A percentile compares a stretch with the other conserved stretches of the same genome.
Conservation (phyloP, 1,140 invertebrate species). For the Drosophila ficusphila region DNA sequence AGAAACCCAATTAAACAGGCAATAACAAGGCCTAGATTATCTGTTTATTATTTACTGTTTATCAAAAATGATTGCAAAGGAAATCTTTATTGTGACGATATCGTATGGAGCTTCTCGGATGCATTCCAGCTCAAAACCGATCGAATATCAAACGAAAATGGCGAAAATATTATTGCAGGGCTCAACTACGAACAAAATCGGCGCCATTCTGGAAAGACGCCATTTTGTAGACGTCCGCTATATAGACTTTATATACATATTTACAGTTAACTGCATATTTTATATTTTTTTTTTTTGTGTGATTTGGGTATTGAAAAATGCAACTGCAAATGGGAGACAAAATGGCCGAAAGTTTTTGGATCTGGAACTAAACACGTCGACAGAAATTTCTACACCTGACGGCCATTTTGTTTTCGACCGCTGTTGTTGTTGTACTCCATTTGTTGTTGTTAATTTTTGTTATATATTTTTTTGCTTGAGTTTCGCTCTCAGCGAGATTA, state of each 20-base stretch:
- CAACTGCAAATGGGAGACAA: conserved; percentile 33
- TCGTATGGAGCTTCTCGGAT: background rate
- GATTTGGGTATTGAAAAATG: conserved; percentile 16
- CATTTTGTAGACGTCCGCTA: conserved; percentile 30
- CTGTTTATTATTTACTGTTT: no score
- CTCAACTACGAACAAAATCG: background rate
- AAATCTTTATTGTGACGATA: background rate
- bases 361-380: conserved; percentile 51
- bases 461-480: conserved; percentile 28
- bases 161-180: conserved; percentile 17
- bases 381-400: conserved; percentile 48
- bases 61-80: background rate
- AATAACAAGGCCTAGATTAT: no score
- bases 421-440: conserved; percentile 34
- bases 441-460: conserved; percentile 38
- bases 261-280: background rate
- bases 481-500: conserved; percentile 38
- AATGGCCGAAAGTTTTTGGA: conserved; percentile 25
- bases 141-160: conserved; percentile 1
- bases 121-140: background rate
- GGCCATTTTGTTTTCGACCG: conserved; percentile 66
- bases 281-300: conserved; percentile 17
- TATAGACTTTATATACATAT: background rate
- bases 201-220: conserved; percentile 8
- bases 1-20: no score